A percentile compares a stretch with the other conserved stretches of the same genome.
These are phyloP conservation scores for Melanocharis versteri DNA, from an alignment of 2,113 vertebrate species.

Conservation along the genomic window DNA sequence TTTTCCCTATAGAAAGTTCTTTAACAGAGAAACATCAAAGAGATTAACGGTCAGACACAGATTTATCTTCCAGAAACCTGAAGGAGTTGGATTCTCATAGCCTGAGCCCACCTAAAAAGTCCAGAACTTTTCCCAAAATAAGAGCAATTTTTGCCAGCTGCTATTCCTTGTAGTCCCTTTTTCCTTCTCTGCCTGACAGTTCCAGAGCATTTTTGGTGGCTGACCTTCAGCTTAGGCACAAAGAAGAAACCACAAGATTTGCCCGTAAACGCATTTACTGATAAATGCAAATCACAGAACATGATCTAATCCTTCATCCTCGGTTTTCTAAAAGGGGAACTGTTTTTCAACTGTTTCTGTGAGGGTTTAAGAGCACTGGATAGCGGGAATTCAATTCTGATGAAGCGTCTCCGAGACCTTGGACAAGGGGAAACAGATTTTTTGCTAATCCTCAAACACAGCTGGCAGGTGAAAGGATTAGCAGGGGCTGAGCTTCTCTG, in stretches of 20 bases:
- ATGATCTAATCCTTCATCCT: background rate
- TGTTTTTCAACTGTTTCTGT: background rate
- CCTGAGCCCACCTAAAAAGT: background rate
- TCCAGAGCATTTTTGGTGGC: background rate
- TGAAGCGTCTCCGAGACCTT: background rate
- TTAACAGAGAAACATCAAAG: background rate
- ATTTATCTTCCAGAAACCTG: background rate
- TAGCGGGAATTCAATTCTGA: background rate
- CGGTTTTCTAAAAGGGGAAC: background rate
- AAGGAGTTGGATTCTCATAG: background rate
- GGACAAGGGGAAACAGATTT: slow-evolving; percentile 1
- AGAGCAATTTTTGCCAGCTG: background rate
- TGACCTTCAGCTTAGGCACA: background rate
- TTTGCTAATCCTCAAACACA: background rate
- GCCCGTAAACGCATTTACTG: background rate
- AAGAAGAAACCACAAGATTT: background rate
- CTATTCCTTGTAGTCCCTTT: background rate
- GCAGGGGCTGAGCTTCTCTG: background rate
- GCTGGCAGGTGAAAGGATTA: slow-evolving; percentile 15
- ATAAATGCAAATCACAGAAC: slow-evolving; percentile 2
- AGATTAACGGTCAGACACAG: background rate
- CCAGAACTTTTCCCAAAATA: background rate
- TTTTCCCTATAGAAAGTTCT: background rate
- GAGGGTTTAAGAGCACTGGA: background rate
- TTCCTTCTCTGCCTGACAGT: background rate